A percentile compares a stretch with the other conserved stretches of the same genome.
These are phyloP conservation scores for Diuraphis noxia DNA, from an alignment of 1,140 invertebrate genomes.

Conservation along the genomic window DNA sequence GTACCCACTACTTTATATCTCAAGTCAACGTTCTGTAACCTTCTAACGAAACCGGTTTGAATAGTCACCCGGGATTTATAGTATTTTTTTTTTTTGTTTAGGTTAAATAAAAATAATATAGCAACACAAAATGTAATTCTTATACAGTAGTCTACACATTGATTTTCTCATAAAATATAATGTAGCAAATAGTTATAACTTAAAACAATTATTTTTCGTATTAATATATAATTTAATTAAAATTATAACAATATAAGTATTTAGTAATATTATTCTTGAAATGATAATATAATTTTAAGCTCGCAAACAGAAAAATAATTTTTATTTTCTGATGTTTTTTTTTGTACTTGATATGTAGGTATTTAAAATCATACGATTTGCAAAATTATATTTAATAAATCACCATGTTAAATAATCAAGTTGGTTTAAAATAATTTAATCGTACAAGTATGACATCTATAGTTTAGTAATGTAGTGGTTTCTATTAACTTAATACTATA, in stretches of 20 bases:
- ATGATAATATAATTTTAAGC: background rate
- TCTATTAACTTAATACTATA: background rate
- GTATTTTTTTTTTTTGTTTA: background rate
- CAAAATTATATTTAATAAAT: background rate
- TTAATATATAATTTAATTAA: background rate
- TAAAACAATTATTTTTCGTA: background rate
- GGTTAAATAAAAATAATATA: background rate
- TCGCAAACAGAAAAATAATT: no score
- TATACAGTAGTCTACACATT: background rate
- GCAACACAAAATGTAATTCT: background rate
- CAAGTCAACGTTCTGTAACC: constrained; percentile 45
- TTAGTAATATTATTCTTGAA: background rate
- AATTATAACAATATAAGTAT: background rate
- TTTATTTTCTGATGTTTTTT: no score
- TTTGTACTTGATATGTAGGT: background rate
- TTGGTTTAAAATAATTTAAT: background rate
- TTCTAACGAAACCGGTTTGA: constrained; percentile 34
- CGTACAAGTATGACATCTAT: background rate
- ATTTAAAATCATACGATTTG: background rate
- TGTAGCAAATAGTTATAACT: background rate
- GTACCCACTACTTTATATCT: background rate
- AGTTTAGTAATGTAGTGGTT: no score
- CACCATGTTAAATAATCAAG: background rate
- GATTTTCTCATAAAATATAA: background rate
- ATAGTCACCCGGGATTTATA: background rate